phyloP scores from a whole-genome alignment of 64 coral and sea anemone genomes.

The Dendronephthya gigantea region DNA sequence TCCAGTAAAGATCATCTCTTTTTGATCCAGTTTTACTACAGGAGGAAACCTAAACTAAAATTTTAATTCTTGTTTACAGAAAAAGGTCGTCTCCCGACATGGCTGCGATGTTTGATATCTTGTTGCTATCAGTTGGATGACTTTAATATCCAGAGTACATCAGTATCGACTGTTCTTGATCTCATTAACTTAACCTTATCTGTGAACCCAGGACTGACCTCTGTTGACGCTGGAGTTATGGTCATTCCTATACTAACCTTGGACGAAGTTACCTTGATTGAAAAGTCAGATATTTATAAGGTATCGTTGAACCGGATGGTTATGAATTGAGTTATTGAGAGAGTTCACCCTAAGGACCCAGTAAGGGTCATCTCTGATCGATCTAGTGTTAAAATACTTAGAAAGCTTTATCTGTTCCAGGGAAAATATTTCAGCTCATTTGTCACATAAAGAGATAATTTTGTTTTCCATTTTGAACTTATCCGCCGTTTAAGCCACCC shows the following conservation, averaged over 20 bases:
- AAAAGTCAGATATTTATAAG: constrained; percentile 81
- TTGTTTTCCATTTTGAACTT: too few species aligned
- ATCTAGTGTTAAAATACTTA: too few species aligned
- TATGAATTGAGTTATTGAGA: too few species aligned
- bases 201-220: constrained; percentile 41
- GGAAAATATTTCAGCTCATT: too few species aligned
- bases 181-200: constrained; percentile 84
- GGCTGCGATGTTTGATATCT: constrained; percentile 66
- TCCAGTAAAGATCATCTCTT: neutral
- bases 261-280: constrained; percentile 47
- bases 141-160: constrained; percentile 83
- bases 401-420: too few species aligned
- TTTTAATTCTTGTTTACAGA: neutral
- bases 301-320: too few species aligned
- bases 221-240: constrained; percentile 43
- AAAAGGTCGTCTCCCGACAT: constrained; percentile 42
- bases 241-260: constrained; percentile 94
- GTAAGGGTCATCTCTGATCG: too few species aligned
- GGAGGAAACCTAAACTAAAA: neutral
- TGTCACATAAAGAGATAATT: too few species aligned
- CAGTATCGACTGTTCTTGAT: constrained; percentile 72
- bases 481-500: too few species aligned
- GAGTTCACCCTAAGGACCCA: too few species aligned
- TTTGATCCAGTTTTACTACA: neutral
- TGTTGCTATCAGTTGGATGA: constrained; percentile 75